Evolutionary conservation across 2,888 invertebrate species (phyloP), one percentile per base, ranked within the genome.

Genomic region (Dione juno): DNA sequence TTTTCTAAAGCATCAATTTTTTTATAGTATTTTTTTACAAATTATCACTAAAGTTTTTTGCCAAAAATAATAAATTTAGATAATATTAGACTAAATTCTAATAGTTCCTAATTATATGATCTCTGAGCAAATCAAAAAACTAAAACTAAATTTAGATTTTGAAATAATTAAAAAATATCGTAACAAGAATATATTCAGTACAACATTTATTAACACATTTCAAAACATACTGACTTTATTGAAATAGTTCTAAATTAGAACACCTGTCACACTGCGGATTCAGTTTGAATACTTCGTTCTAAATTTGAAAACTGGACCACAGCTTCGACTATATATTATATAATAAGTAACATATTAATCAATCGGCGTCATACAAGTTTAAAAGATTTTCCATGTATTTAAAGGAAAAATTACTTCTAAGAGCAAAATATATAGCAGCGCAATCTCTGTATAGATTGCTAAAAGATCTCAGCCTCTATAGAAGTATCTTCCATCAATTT

Each of bases 181-280:
- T 16, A 16, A 16, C 16, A 10, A 28, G 6, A 28, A 53, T 53
- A 35, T 53, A 28, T 53, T 14, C 28, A 37, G 5, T 57, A 35
- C 28, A 28, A 53, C 35, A 14, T n/a, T 28, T 53, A 28, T 21
- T 28, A 37, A n/a, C 0, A 10, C 10, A 16, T 37, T 16, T 57
- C 16, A 37, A 57, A 16, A 35, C 5, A 10, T 8, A 37, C 16
- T 37, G 37, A 16, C 6, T 57, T 16, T 16, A 57, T 57, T 16
- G 54, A 57, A 57, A 37, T 57, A 57, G 54, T 57, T 57, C 37
- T 37, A 37, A 57, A 57, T 57, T 57, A 57, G 54, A 11, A 37
- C 54, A 37, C 37, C 54, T 37, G 37, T 57, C 54, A 57, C 37
- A 57, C 16, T 57, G 37, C 16, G 54, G 54, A 16, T 57, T 37